A percentile compares a stretch with the other conserved stretches of the same genome.
These are phyloP conservation scores for Delphinapterus leucas DNA, from an alignment of 2,113 vertebrate genomes.

Conservation along the genomic window DNA sequence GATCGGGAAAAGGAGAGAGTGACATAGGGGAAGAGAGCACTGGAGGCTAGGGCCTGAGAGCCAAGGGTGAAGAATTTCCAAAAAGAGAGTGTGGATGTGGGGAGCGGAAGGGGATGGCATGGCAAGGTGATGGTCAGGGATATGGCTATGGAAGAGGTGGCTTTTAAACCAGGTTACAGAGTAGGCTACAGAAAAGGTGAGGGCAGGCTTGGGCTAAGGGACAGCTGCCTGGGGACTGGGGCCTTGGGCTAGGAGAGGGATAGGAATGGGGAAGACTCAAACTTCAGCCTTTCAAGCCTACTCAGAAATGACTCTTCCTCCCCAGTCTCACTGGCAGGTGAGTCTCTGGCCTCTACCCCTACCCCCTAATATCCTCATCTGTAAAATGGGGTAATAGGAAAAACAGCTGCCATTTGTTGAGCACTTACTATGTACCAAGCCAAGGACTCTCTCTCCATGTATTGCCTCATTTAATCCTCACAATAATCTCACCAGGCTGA, in stretches of 20 bases:
- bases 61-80: not conserved
- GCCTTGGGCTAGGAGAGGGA: not conserved
- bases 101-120: fast-evolving
- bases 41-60: not conserved
- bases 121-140: not conserved
- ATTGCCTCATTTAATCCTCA: not conserved
- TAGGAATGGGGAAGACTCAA: not conserved
- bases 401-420: not conserved
- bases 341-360: not conserved
- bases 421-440: not conserved
- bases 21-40: not conserved
- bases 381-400: not conserved
- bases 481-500: not conserved
- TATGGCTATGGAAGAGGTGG: not conserved
- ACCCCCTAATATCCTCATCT: not conserved
- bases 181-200: not conserved
- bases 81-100: not conserved
- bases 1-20: not conserved
- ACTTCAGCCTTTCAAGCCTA: not conserved
- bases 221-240: not conserved
- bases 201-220: not conserved
- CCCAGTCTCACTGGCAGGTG: not conserved
- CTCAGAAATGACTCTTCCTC: not conserved
- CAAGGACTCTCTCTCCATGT: not conserved
- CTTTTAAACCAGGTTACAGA: not conserved